Evolutionary conservation across 2,113 vertebrate species (phyloP).

Genomic region (Cervus canadensis): DNA sequence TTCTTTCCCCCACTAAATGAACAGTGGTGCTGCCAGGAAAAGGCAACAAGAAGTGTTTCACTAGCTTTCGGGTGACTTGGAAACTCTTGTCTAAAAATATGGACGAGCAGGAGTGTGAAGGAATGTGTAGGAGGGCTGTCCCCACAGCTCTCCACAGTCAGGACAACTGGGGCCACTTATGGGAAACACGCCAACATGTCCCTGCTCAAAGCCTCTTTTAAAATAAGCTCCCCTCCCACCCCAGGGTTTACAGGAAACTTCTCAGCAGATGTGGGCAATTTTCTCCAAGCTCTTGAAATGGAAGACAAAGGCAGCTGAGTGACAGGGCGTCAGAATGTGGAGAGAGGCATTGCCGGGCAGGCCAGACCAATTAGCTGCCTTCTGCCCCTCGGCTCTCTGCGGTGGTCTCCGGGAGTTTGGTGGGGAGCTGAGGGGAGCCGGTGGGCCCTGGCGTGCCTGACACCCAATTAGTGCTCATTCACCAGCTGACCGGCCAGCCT

Average conservation of each 20-base stretch:
- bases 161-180: conserved; percentile 34
- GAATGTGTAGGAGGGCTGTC: conserved; percentile 49
- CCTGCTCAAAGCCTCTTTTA: conserved; percentile 39
- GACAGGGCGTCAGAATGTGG: conserved; percentile 24
- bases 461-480: conserved; percentile 62
- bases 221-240: conserved; percentile 27
- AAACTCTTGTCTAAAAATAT: conserved; percentile 59
- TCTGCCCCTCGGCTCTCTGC: not conserved
- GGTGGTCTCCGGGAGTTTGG: not conserved
- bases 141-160: conserved; percentile 6
- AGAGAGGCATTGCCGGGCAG: not conserved
- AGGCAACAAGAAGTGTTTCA: conserved; percentile 49
- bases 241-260: conserved; percentile 39
- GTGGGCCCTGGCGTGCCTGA: conserved; percentile 18
- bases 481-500: conserved; percentile 37
- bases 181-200: conserved; percentile 34
- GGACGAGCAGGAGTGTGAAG: conserved; percentile 43
- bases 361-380: conserved; percentile 50
- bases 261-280: conserved; percentile 18
- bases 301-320: conserved; percentile 56
- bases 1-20: conserved; percentile 23
- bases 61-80: conserved; percentile 48
- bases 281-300: conserved; percentile 47
- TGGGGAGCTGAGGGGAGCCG: not conserved
- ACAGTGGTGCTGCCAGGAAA: conserved; percentile 48